Conservation (phyloP, 2,113 vertebrate species). For the Heterotis niloticus region DNA sequence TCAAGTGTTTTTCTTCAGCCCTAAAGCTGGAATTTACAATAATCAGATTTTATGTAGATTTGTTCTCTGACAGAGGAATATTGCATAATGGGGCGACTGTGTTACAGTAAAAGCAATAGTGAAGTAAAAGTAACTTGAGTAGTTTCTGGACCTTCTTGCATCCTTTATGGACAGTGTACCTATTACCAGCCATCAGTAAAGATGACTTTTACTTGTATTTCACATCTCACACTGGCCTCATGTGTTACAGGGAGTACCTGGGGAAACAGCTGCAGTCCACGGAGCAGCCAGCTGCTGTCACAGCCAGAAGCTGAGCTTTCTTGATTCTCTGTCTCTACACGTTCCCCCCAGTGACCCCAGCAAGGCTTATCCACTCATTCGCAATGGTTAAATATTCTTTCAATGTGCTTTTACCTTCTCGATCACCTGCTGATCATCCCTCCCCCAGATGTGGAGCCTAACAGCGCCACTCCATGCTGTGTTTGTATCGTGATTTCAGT, state of each 20-base stretch:
- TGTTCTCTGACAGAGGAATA: too few species aligned
- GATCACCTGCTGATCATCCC: background rate
- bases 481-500: background rate
- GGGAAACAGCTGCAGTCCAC: constrained; percentile 69
- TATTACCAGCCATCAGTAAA: background rate
- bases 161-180: background rate
- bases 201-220: background rate
- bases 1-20: too few species aligned
- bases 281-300: constrained; percentile 63
- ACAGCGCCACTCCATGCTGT: background rate
- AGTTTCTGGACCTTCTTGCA: too few species aligned
- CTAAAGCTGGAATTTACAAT: too few species aligned
- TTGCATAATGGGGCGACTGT: too few species aligned
- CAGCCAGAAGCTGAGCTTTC: constrained; percentile 59
- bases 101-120: too few species aligned
- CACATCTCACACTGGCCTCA: background rate
- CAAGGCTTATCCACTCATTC: background rate
- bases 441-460: background rate
- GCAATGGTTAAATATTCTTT: too few species aligned
- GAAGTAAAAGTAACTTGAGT: too few species aligned
- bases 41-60: too few species aligned
- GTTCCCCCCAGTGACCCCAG: too few species aligned
- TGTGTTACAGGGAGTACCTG: constrained; percentile 65
- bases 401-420: too few species aligned
- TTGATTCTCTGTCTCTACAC: too few species aligned